A percentile compares a stretch with the other conserved stretches of the same genome.
phyloP scores from a whole-genome alignment of 23 tunicate genomes.

The Trididemnum miniatum region DNA sequence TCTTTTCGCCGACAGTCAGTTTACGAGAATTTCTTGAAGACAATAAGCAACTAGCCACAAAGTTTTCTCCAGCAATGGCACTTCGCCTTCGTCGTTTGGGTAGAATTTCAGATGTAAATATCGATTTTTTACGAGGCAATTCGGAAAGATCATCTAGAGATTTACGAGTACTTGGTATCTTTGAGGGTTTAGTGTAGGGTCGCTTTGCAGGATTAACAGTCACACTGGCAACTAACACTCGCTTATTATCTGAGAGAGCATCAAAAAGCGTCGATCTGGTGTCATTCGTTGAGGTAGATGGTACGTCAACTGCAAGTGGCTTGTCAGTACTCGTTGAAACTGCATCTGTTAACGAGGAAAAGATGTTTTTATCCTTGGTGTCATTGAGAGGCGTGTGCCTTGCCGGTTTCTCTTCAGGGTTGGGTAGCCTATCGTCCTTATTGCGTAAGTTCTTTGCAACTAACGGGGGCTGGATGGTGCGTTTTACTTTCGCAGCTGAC shows the following conservation, averaged over 20 bases:
- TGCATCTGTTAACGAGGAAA: not conserved
- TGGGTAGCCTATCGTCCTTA: not conserved
- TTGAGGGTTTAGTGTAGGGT: not conserved
- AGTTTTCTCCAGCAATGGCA: conserved; percentile 79
- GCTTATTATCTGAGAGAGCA: conserved; percentile 36
- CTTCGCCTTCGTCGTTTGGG: conserved; percentile 60
- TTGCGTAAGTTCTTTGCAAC: not conserved
- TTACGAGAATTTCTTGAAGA: conserved; percentile 31
- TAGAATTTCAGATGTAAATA: not conserved
- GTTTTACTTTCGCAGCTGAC: not conserved
- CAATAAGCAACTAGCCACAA: conserved; percentile 71
- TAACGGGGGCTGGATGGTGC: not conserved
- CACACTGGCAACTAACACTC: conserved; percentile 53
- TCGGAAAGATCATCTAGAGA: not conserved
- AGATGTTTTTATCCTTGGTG: not conserved
- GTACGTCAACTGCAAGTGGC: not conserved
- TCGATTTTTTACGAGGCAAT: not conserved
- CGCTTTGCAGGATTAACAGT: conserved; percentile 44
- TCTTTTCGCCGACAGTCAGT: conserved; percentile 4
- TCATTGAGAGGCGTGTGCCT: not conserved
- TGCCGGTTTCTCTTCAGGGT: not conserved
- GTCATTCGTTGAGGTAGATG: not conserved
- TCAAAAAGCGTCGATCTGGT: not conserved
- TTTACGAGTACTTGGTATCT: not conserved
- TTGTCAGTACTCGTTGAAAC: conserved; percentile 16